Conservation (phyloP, 2,888 invertebrate species). For the Pyrochroa serraticornis region DNA sequence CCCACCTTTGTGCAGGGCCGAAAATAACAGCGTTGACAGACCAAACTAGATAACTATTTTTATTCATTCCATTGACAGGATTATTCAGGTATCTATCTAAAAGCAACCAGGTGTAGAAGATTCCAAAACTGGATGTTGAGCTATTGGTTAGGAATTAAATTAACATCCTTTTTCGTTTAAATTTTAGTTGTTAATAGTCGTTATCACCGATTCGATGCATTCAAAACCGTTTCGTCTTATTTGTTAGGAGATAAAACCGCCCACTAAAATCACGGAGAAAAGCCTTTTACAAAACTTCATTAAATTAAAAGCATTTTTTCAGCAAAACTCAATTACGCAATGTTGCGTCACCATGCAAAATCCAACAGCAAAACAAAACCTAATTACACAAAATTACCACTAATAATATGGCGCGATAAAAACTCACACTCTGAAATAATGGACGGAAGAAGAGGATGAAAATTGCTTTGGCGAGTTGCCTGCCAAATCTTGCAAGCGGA, state of each 20-base stretch:
- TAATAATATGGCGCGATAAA: slow-evolving; percentile 21
- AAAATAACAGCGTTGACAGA: slow-evolving; percentile 13
- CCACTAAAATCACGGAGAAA: neutral
- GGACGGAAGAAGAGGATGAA: slow-evolving; percentile 19
- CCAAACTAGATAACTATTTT: slow-evolving; percentile 8
- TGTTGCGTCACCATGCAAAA: slow-evolving; percentile 11
- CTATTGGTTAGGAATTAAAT: slow-evolving; percentile 4
- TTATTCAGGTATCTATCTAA: slow-evolving; percentile 5
- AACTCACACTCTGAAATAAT: slow-evolving; percentile 16
- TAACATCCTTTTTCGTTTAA: slow-evolving; percentile 13
- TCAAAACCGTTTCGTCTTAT: neutral
- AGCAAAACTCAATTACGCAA: slow-evolving; percentile 3
- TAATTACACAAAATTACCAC: slow-evolving; percentile 9
- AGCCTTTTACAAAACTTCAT: neutral
- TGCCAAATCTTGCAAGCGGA: slow-evolving; percentile 17
- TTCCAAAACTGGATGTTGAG: no score
- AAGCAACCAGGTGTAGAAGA: neutral
- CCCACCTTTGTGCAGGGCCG: slow-evolving; percentile 8
- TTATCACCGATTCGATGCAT: no score
- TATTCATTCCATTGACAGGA: slow-evolving; percentile 18
- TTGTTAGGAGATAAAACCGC: no score
- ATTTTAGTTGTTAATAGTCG: neutral
- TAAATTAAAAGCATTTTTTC: slow-evolving; percentile 15
- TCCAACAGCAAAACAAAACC: slow-evolving; percentile 8
- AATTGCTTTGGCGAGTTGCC: slow-evolving; percentile 16